Evolutionary conservation across 2,113 vertebrate genomes (phyloP), one percentile per base, ranked within the genome.

Genomic region (Formicarius rufipectus): DNA sequence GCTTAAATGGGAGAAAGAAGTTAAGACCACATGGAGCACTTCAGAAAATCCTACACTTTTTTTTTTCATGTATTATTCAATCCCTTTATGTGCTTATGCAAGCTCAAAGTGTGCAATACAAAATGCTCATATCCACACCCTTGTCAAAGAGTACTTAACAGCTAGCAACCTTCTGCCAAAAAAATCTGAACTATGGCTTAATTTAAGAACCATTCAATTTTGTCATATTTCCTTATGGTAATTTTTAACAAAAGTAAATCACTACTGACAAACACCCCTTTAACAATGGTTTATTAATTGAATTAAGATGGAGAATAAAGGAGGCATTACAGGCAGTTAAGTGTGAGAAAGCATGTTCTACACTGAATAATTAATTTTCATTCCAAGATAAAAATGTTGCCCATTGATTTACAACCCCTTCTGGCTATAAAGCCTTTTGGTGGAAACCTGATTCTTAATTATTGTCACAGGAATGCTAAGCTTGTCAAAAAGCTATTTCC

Each of bases 361-460:
- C 97, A 96, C 96, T 98, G 97, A 98, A 98, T 98, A 98, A 98
- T 98, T 98, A 97, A 98, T 98, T 98, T 97, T 95, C 86, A 42
- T 96, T 97, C 96, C 84, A 91, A 44, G 93, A 98, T 98, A 97
- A 98, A 98, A 98, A 96, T 83, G 89, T 97, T 98, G 97, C 96
- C 97, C 97, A 98, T 98, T 97, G 98, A 98, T 98, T 98, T 98
- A 98, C 96, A 97, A 96, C 84, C 95, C 94, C 98, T 98, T 98
- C 97, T 97, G 97, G 97, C 96, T 96, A 96, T 91, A 93, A 94
- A 96, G 95, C 97, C 95, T 96, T 96, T 96, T 91, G 93, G 96
- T 91, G 89, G 98, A 98, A 98, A 99, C 95, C 96, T 97, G 98
- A 98, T 92, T 98, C 98, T 98, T 98, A 98, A 98, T 98, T 98